Evolutionary conservation across 1,140 invertebrate genomes (phyloP).

Genomic region (Cydia strobilella): DNA sequence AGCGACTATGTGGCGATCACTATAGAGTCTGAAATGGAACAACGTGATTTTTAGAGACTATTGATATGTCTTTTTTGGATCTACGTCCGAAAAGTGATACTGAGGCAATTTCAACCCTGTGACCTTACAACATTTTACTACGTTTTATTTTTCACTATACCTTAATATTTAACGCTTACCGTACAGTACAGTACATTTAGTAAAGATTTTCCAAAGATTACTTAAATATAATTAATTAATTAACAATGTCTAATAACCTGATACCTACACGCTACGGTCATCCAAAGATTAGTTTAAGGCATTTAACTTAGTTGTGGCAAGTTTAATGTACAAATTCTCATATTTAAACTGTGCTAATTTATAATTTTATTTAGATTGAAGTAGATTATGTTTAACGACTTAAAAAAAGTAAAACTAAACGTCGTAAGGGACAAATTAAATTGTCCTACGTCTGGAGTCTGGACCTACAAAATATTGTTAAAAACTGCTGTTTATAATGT

Average conservation of each 20-base stretch:
- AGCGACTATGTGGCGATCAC: no score
- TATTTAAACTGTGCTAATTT: constrained; percentile 6
- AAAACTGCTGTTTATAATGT: constrained; percentile 20
- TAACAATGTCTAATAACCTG: background rate
- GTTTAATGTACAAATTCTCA: constrained; percentile 3
- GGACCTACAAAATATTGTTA: background rate
- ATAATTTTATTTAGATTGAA: background rate
- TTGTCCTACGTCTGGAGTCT: background rate
- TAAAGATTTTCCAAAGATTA: constrained; percentile 5
- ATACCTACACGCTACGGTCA: constrained; percentile 17
- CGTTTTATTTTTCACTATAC: background rate
- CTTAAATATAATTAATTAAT: background rate
- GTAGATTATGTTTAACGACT: no score
- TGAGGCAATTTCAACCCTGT: no score
- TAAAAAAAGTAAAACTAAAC: background rate
- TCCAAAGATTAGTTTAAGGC: constrained; percentile 12
- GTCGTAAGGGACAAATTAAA: background rate
- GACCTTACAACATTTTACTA: no score
- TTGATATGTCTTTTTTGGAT: no score
- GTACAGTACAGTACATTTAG: background rate
- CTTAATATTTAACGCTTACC: background rate
- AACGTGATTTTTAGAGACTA: no score
- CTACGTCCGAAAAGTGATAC: no score
- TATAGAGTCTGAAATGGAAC: no score
- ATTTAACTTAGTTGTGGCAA: background rate